Percentiles rank a stretch among this genome's conserved stretches.
Conservation (phyloP, 2,113 vertebrate genomes). For the Cebidichthys violaceus region DNA sequence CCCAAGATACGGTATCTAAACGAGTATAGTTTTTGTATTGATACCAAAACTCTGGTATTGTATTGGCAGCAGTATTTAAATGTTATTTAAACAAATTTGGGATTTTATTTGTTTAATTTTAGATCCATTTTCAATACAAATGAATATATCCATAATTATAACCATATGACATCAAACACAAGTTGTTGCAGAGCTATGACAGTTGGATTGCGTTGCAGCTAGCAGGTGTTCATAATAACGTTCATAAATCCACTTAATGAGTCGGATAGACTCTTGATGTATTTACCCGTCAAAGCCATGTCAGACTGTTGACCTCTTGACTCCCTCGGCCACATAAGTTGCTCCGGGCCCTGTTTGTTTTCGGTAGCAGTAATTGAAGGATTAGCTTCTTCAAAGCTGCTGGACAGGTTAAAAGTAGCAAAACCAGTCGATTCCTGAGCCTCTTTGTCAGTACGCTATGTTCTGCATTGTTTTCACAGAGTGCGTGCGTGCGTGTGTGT, state of each 20-base stretch:
- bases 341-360: slow-evolving; percentile 26
- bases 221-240: background rate
- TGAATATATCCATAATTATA: too few species aligned
- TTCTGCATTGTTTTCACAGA: background rate
- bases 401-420: slow-evolving; percentile 58
- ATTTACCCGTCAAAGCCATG: background rate
- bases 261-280: slow-evolving; percentile 7
- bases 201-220: background rate
- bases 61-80: too few species aligned
- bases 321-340: slow-evolving; percentile 26
- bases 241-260: background rate
- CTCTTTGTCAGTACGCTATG: background rate
- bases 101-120: too few species aligned
- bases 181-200: background rate
- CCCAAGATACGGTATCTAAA: too few species aligned
- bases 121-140: too few species aligned
- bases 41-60: too few species aligned
- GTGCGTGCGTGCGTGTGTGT: too few species aligned
- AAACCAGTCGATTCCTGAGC: background rate
- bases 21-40: too few species aligned
- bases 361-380: slow-evolving; percentile 28
- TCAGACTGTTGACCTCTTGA: slow-evolving; percentile 16
- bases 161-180: too few species aligned
- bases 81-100: too few species aligned
- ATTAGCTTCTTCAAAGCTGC: slow-evolving; percentile 56